Evolutionary conservation across 1,140 invertebrate genomes (phyloP).

Genomic region (Microplitis mediator): DNA sequence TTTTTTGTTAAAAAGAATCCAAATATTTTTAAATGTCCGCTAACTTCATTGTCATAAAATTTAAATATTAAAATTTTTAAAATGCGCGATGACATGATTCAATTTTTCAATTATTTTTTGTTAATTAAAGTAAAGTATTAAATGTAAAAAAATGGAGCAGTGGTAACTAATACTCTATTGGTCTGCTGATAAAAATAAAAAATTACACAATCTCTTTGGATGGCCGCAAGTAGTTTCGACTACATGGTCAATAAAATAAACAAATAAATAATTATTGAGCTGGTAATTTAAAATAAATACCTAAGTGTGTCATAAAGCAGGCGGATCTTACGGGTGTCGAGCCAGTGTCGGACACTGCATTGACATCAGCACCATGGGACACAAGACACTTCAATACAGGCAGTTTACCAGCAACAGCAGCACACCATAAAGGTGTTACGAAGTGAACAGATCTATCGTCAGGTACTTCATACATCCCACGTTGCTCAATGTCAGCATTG

Average conservation of each 20-base stretch:
- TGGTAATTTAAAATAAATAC: constrained; percentile 40
- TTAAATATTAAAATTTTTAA: no score
- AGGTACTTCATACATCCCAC: constrained; percentile 76
- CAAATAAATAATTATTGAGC: not conserved
- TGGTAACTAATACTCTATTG: no score
- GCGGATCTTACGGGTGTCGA: constrained; percentile 89
- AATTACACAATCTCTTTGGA: no score
- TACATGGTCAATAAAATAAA: not conserved
- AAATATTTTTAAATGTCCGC: no score
- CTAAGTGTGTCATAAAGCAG: constrained; percentile 92
- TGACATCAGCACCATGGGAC: constrained; percentile 80
- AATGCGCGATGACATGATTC: no score
- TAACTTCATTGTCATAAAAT: no score
- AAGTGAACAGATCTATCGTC: constrained; percentile 77
- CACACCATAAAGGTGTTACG: constrained; percentile 92
- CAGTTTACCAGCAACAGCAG: constrained; percentile 84
- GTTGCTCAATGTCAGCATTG: constrained; percentile 82
- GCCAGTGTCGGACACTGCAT: constrained; percentile 84
- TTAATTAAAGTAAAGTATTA: no score
- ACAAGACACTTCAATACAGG: constrained; percentile 80
- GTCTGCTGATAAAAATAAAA: no score
- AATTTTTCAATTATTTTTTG: no score
- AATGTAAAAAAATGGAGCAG: no score
- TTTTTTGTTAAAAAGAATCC: no score
- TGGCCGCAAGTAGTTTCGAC: no score